Evolutionary conservation across 2,888 invertebrate genomes (phyloP).

Genomic region (Thymelicus lineola): DNA sequence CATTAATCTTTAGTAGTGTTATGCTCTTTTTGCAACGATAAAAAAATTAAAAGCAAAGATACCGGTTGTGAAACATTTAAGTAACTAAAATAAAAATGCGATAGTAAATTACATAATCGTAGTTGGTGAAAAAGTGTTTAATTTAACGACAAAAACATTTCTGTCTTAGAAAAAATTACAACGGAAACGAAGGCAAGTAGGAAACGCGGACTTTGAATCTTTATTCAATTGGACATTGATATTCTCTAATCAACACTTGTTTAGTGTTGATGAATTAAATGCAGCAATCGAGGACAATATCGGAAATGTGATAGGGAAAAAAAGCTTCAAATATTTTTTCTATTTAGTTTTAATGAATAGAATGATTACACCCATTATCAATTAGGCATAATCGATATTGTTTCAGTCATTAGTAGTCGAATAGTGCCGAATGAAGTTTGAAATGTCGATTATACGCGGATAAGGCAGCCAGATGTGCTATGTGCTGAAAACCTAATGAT

Average conservation of each 20-base stretch:
- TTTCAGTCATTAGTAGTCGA: no score
- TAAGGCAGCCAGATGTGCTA: no score
- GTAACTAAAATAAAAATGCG: background rate
- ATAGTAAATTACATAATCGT: slow-evolving; percentile 12
- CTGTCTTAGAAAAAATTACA: slow-evolving; percentile 17
- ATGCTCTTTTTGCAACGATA: no score
- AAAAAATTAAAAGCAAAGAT: background rate
- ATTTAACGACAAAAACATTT: slow-evolving; percentile 7
- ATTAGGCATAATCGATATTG: no score
- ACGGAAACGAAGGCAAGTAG: slow-evolving; percentile 29
- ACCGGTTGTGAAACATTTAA: background rate
- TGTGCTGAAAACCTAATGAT: no score
- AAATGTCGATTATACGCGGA: no score
- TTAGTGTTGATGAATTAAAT: slow-evolving; percentile 50
- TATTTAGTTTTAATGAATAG: slow-evolving; percentile 51
- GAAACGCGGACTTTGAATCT: slow-evolving; percentile 15
- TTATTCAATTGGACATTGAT: slow-evolving; percentile 13
- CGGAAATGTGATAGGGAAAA: slow-evolving; percentile 59
- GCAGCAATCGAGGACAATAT: slow-evolving; percentile 49
- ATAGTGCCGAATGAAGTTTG: no score
- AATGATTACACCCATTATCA: no score
- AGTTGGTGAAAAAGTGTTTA: slow-evolving; percentile 8
- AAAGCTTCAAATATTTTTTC: slow-evolving; percentile 48
- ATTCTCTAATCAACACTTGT: slow-evolving; percentile 27
- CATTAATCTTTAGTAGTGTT: no score